These are phyloP conservation scores for Passer montanus DNA, from an alignment of 2,113 vertebrate species.

Conservation along the genomic window DNA sequence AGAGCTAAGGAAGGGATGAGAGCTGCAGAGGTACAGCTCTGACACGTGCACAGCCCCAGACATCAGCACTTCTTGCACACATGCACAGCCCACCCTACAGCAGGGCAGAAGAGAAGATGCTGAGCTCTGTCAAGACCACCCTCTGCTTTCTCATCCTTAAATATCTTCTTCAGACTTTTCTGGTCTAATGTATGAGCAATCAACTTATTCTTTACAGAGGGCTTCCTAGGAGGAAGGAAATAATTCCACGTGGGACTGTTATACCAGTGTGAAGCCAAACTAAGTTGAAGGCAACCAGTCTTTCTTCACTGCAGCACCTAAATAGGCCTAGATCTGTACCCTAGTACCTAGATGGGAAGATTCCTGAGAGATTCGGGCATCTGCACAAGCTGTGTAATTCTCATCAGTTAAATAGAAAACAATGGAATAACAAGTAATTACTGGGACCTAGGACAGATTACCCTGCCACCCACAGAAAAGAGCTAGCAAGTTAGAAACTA, in stretches of 20 bases:
- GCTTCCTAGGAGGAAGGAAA: background rate
- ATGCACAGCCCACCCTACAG: background rate
- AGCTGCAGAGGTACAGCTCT: background rate
- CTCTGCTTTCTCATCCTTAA: background rate
- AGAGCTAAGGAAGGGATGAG: background rate
- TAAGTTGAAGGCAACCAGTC: background rate
- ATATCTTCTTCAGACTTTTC: background rate
- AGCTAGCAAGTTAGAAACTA: background rate
- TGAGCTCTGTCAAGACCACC: background rate
- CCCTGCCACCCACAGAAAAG: background rate
- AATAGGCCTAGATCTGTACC: background rate
- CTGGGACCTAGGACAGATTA: background rate
- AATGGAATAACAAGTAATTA: background rate
- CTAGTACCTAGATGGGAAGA: background rate
- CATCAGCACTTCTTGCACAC: background rate
- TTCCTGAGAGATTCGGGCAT: background rate
- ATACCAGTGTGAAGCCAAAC: background rate
- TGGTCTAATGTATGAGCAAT: background rate
- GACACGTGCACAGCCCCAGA: rapidly evolving
- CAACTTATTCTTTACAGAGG: background rate
- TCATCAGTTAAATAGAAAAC: background rate
- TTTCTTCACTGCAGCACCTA: background rate
- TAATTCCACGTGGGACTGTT: background rate
- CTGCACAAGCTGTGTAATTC: background rate
- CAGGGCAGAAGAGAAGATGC: background rate